Base-by-base conservation (phyloP, 2,888 invertebrate genomes). In the Monochamus alternatus region DNA sequence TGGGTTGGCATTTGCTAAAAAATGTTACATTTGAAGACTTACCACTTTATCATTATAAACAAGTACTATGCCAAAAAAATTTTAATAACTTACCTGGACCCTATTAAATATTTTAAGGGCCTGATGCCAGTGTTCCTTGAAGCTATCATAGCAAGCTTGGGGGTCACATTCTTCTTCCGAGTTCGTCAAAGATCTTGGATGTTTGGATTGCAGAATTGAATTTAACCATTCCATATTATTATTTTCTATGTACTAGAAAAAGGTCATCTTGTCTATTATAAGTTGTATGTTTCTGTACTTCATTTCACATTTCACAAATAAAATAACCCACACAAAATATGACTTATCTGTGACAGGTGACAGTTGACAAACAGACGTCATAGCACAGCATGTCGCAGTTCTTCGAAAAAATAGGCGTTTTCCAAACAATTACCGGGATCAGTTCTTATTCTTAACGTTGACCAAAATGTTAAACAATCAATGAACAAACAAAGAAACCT, bases 91-190 rank as follows among this genome's bases (percentile, higher is more conserved):
- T 86, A 93, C 94, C 90, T 94, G 92, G 59, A 93, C 94, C 82
- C 93, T 92, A 80, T 92, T 90, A 83, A 97, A 96, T 75, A 97
- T 96, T 81, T 96, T 96, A 84, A 93, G 90, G 2, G 95, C 96
- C 88, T 98, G 97, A 85, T 96, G 95, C 97, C 98, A 98, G 88
- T 98, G 98, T 87, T 96, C 96, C 87, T 95, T 94, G 89, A 97
- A 97, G 85, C 97, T 97, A 88, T 95, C 96, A 87, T 95, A 96
- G 89, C 97, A 97, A 7, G 97, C 97, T 71, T 95, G 94, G 0
- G 96, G 95, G 89, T 97, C 96, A 84, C 87, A 89, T 75, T 87
- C 87, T 78, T 86, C 87, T 59, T 84, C 85, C 52, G 82, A 74
- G 79, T 78, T 85, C 74, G 84, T 81, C 51, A 83, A 67, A 70